These are phyloP conservation scores for Sinella curviseta DNA, from an alignment of 1,140 invertebrate genomes.

Conservation along the genomic window DNA sequence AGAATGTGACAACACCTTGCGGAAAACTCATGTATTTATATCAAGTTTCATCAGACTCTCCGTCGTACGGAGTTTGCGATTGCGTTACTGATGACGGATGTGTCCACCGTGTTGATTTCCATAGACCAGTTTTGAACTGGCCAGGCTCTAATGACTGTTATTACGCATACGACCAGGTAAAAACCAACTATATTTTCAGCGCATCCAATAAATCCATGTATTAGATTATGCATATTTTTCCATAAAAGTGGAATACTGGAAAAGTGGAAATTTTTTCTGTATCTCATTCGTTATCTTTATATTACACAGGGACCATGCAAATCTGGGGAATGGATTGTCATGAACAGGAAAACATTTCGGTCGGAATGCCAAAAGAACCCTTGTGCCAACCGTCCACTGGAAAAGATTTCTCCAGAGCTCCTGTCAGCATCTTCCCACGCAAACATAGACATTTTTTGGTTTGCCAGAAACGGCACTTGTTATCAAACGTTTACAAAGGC, in stretches of 20 bases:
- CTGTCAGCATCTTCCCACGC: neutral
- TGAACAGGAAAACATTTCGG: neutral
- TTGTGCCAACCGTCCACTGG: neutral
- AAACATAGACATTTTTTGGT: neutral
- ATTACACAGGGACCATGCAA: neutral
- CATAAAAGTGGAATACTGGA: too few species aligned
- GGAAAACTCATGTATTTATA: neutral
- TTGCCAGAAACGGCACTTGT: neutral
- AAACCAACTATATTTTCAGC: neutral
- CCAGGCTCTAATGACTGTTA: neutral
- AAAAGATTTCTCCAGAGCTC: neutral
- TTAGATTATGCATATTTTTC: too few species aligned
- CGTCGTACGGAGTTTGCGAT: neutral
- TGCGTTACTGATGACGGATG: neutral
- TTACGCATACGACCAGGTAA: neutral
- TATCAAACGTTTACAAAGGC: neutral
- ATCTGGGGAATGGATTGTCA: neutral
- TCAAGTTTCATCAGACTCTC: neutral
- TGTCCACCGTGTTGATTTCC: neutral
- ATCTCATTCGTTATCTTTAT: too few species aligned
- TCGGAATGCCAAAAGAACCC: neutral
- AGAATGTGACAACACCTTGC: neutral
- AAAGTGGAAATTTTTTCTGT: too few species aligned
- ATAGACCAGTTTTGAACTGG: neutral
- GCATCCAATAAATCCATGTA: neutral